Conservation (phyloP, 1,140 invertebrate species). For the Schmidtea mediterranea region DNA sequence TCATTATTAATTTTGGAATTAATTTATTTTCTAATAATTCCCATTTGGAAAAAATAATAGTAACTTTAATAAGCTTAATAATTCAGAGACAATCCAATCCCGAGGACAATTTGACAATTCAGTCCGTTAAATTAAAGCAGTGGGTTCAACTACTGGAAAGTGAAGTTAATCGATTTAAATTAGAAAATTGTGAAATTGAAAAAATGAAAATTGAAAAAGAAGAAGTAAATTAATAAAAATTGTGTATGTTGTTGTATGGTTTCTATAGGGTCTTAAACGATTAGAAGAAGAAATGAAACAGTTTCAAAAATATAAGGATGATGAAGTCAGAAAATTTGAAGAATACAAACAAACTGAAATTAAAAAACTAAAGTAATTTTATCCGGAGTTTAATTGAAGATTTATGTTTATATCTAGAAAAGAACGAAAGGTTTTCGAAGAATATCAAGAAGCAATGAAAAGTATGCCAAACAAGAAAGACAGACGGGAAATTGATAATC, state of each 20-base stretch:
- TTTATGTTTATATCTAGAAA: no score
- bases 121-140: constrained; percentile 1
- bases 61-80: no score
- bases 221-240: neutral
- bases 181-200: neutral
- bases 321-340: constrained; percentile 22
- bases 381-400: no score
- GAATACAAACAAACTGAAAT: constrained; percentile 21
- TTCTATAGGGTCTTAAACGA: no score
- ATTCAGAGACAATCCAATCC: no score
- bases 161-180: neutral
- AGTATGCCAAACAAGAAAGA: constrained; percentile 22
- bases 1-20: no score
- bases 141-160: neutral
- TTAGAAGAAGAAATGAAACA: no score
- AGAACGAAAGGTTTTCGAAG: constrained; percentile 24
- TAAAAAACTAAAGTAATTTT: constrained; percentile 18
- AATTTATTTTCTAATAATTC: no score
- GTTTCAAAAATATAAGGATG: no score
- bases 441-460: constrained; percentile 20
- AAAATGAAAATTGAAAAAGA: neutral
- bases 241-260: no score
- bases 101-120: neutral
- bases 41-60: no score
- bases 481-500: constrained; percentile 22